Conservation (phyloP, 2,888 invertebrate species). For the Ptychoptera albimana region DNA sequence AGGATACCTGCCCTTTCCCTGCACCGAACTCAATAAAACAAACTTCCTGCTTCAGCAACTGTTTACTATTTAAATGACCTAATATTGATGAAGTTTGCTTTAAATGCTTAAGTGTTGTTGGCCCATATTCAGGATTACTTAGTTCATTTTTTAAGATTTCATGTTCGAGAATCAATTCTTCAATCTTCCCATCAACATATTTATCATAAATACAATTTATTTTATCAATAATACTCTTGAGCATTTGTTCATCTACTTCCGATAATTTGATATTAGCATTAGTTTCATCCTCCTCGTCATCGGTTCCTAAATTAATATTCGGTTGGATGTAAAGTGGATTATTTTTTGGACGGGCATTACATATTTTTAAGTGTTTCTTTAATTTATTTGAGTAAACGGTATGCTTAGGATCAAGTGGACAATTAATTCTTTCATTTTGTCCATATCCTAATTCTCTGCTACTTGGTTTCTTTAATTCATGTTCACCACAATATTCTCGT, state of each 20-base stretch:
- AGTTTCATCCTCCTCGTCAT: slow-evolving; percentile 2
- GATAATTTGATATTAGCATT: slow-evolving; percentile 23
- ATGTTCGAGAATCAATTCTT: slow-evolving; percentile 29
- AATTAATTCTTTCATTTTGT: slow-evolving; percentile 37
- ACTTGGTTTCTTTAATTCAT: slow-evolving; percentile 23
- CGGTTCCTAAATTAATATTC: slow-evolving; percentile 20
- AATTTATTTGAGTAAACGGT: slow-evolving; percentile 49
- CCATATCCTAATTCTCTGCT: slow-evolving; percentile 14
- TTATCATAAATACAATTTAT: slow-evolving; percentile 29
- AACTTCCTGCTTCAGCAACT: slow-evolving; percentile 41
- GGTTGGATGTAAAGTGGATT: slow-evolving; percentile 29
- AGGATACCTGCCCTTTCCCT: slow-evolving; percentile 75
- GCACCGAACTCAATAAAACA: slow-evolving; percentile 80
- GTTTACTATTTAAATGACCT: slow-evolving; percentile 44
- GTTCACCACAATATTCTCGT: slow-evolving; percentile 56
- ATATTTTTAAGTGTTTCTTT: slow-evolving; percentile 51
- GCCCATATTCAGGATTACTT: slow-evolving; percentile 39
- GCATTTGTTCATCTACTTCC: slow-evolving; percentile 23
- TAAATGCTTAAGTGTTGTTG: slow-evolving; percentile 53
- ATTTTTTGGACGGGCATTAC: slow-evolving; percentile 45
- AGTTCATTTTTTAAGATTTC: slow-evolving; percentile 33
- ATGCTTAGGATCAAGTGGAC: slow-evolving; percentile 61
- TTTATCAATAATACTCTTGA: slow-evolving; percentile 29
- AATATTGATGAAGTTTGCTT: slow-evolving; percentile 64
- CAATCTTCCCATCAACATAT: slow-evolving; percentile 24